Evolutionary conservation across 2,888 invertebrate genomes (phyloP).

Genomic region (Andrena camellia): DNA sequence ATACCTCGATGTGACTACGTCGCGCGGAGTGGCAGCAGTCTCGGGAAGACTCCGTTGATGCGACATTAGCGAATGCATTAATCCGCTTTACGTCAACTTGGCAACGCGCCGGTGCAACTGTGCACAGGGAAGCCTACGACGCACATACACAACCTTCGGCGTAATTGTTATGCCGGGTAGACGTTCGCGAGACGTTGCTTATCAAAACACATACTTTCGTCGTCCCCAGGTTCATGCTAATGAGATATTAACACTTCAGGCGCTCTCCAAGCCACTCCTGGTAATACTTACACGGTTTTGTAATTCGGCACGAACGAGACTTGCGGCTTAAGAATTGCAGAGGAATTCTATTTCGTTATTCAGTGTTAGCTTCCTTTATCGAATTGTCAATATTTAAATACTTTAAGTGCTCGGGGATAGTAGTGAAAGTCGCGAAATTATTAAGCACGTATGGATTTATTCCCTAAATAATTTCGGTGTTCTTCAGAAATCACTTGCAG

Average conservation of each 20-base stretch:
- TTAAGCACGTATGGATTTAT: too few relatives aligned
- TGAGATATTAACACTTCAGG: conserved; percentile 42
- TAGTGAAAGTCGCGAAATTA: too few relatives aligned
- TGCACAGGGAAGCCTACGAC: neutral
- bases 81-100: conserved; percentile 50
- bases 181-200: conserved; percentile 44
- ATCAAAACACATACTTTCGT: conserved; percentile 52
- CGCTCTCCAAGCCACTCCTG: neutral
- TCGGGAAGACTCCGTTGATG: conserved; percentile 49
- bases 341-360: neutral
- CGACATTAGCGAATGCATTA: conserved; percentile 61
- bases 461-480: too few relatives aligned
- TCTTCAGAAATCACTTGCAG: too few relatives aligned
- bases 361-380: too few relatives aligned
- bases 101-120: conserved; percentile 31
- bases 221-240: conserved; percentile 35
- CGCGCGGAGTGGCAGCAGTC: conserved; percentile 12
- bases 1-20: conserved; percentile 4
- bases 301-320: neutral
- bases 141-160: conserved; percentile 10
- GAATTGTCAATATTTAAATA: too few relatives aligned
- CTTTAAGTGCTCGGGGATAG: too few relatives aligned
- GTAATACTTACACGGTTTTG: neutral
- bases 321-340: neutral
- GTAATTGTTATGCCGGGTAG: conserved; percentile 48